These are phyloP conservation scores for Anomalospiza imberbis DNA, from an alignment of 2,797 vertebrate genomes.

Conservation along the genomic window DNA sequence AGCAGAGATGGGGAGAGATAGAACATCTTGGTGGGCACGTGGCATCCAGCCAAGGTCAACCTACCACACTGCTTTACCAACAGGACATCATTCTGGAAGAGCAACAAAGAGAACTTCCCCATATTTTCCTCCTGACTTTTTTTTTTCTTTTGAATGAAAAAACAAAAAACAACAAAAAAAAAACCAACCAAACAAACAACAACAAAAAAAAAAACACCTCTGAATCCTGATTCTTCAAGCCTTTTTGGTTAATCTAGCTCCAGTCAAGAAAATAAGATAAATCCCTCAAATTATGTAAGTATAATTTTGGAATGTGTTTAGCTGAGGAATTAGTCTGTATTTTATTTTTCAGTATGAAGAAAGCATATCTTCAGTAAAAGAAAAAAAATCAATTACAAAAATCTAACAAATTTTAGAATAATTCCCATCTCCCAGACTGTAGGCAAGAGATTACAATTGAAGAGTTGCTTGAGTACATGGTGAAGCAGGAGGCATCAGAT, in stretches of 20 bases:
- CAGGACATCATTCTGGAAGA: background rate
- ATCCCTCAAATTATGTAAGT: background rate
- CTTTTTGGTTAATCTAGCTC: background rate
- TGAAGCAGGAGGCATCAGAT: background rate
- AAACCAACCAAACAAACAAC: too few relatives aligned
- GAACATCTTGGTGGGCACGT: background rate
- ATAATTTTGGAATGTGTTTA: background rate
- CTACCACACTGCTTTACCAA: background rate
- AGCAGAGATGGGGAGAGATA: background rate
- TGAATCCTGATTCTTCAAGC: background rate
- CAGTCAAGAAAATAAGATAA: background rate
- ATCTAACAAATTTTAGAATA: background rate
- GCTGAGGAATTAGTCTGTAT: background rate
- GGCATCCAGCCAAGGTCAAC: background rate
- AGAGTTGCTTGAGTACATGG: background rate
- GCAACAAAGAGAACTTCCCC: background rate
- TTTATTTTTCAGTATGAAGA: background rate
- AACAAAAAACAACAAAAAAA: rapidly evolving
- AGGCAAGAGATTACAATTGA: background rate
- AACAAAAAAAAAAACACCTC: rapidly evolving
- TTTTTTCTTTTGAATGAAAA: background rate
- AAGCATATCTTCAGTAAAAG: background rate
- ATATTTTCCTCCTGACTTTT: background rate
- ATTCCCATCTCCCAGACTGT: background rate
- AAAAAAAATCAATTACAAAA: background rate